A percentile compares a stretch with the other conserved stretches of the same genome.
Evolutionary conservation across 2,113 vertebrate species (phyloP).

Genomic region (Anolis sagrei): DNA sequence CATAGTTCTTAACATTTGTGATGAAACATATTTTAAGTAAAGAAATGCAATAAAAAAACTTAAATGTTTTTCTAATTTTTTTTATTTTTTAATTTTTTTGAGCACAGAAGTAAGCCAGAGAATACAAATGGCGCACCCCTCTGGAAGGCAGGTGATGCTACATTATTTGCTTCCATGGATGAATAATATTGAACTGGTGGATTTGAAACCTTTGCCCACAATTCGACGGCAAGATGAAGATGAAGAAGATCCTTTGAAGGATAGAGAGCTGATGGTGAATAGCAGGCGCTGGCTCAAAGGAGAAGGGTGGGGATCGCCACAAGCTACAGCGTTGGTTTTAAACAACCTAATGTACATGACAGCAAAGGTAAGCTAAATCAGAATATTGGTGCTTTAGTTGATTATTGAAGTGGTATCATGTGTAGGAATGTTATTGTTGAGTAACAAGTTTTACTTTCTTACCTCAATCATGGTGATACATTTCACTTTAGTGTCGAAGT

Average conservation of each 20-base stretch:
- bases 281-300: slow-evolving; percentile 94
- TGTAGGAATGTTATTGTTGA: neutral
- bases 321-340: slow-evolving; percentile 95
- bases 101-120: slow-evolving; percentile 95
- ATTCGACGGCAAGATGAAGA: slow-evolving; percentile 85
- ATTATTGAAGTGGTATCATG: neutral
- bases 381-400: rapidly evolving
- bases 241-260: slow-evolving; percentile 86
- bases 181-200: slow-evolving; percentile 97
- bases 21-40: neutral
- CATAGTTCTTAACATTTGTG: neutral
- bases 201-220: slow-evolving; percentile 87
- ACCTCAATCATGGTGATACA: neutral
- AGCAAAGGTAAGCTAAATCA: slow-evolving; percentile 85
- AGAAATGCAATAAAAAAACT: no score
- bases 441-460: neutral
- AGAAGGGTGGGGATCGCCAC: slow-evolving; percentile 97
- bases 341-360: slow-evolving; percentile 99
- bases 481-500: neutral
- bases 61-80: neutral
- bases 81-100: slow-evolving; percentile 33
- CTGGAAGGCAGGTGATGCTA: slow-evolving; percentile 96
- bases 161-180: slow-evolving; percentile 98
- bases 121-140: slow-evolving; percentile 95
- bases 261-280: slow-evolving; percentile 94